phyloP scores from a whole-genome alignment of 2,113 vertebrate genomes.

The Tiliqua scincoides region DNA sequence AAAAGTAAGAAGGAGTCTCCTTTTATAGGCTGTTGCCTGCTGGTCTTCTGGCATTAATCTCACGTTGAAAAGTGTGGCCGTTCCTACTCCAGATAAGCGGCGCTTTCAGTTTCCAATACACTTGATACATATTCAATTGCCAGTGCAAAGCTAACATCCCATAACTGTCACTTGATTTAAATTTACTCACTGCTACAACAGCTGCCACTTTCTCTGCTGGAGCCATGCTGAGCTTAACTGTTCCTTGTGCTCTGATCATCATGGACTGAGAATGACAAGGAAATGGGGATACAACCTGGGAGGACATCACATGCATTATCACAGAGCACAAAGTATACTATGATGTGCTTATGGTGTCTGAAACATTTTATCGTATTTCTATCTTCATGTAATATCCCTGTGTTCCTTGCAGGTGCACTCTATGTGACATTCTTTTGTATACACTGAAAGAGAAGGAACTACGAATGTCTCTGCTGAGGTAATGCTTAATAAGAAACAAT shows the following conservation, averaged over 20 bases:
- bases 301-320: background rate
- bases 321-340: background rate
- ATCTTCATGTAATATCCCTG: background rate
- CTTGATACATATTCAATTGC: constrained; percentile 40
- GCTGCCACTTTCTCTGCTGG: constrained; percentile 45
- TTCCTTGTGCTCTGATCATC: constrained; percentile 56
- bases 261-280: background rate
- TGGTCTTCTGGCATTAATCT: background rate
- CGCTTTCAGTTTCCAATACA: background rate
- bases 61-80: no score
- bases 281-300: background rate
- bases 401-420: background rate
- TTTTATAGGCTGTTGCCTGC: no score
- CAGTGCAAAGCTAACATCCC: constrained; percentile 24
- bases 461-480: background rate
- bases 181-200: constrained; percentile 51
- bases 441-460: background rate
- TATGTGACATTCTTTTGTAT: background rate
- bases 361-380: background rate
- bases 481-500: background rate
- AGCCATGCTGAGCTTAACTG: constrained; percentile 64
- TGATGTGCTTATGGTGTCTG: no score
- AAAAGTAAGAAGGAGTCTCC: no score
- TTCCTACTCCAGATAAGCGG: constrained; percentile 9
- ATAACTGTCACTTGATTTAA: constrained; percentile 63